Evolutionary conservation across 2,888 invertebrate species (phyloP), one percentile per base, ranked within the genome.

Genomic region (Eristalis pertinax): DNA sequence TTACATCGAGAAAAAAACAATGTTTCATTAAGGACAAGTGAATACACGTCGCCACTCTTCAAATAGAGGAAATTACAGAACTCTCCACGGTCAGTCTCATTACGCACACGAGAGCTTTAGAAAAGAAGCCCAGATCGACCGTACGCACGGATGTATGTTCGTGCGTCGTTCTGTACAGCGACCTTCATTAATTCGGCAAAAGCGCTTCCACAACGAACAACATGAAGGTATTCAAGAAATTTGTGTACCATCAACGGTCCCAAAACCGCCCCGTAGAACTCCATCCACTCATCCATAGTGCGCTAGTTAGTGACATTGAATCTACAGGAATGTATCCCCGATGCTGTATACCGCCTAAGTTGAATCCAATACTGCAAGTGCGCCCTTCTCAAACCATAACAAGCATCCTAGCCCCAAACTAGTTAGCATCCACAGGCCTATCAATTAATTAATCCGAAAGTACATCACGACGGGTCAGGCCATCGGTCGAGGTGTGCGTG

Each of bases 401-500:
- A 50, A 19, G 50, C 29, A 32, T 24, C 32, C 19, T 22, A 7
- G 7, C 38, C 24, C 56, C 74, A 75, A n/a, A 75, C 56, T 60
- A 75, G 65, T 67, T 67, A 38, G 19, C 50, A 50, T 50, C 50
- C 50, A 50, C 19, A 50, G 8, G 50, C 50, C 41, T 29, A 75
- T 15, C 29, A 29, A 75, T 75, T 75, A 75, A 75, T 67, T 75
- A 67, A 65, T 75, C 50, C 19, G 50, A 50, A 50, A 50, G 50
- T 50, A 50, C 8, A 50, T 24, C 50, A 64, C 56, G 65, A 58
- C 74, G 50, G 64, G 74, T 65, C 74, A 64, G 38, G 15, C 50
- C 65, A 22, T 35, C 50, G 19, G 7, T 10, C 50, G 32, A 7
- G 26, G 19, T 41, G 38, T 38, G 19, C 50, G 19, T 8, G 50